phyloP scores from a whole-genome alignment of 2,888 invertebrate genomes.

The Spisula subtruncata region DNA sequence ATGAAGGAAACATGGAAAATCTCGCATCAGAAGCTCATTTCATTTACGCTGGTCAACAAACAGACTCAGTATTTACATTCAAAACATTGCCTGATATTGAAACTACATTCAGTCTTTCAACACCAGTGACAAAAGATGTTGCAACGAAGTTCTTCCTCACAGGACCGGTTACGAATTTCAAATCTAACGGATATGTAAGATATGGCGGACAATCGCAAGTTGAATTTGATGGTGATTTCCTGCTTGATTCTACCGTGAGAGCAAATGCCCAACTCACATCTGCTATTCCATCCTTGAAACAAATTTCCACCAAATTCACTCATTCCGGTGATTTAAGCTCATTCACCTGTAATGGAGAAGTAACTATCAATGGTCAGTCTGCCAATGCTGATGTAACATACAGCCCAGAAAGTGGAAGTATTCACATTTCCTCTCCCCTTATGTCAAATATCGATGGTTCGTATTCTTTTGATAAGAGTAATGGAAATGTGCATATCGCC shows the following conservation, averaged over 20 bases:
- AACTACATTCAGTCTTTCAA: constrained; percentile 23
- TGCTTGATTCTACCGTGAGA: not conserved
- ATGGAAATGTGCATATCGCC: constrained; percentile 16
- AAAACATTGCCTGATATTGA: constrained; percentile 31
- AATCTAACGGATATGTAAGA: constrained; percentile 28
- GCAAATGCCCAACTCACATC: constrained; percentile 6
- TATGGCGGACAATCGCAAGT: constrained; percentile 36
- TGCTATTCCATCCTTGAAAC: constrained; percentile 1
- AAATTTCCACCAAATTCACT: not conserved
- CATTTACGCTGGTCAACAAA: constrained; percentile 43
- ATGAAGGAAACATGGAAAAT: constrained; percentile 25
- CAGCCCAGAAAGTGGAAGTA: not conserved
- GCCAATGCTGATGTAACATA: constrained; percentile 27
- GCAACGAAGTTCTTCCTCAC: constrained; percentile 24
- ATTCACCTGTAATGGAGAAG: constrained; percentile 10
- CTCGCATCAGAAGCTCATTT: constrained; percentile 43
- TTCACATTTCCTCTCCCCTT: not conserved
- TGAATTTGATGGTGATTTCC: constrained; percentile 20
- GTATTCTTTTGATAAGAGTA: not conserved
- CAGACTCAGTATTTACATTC: not conserved
- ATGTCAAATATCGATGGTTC: not conserved
- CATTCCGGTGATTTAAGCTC: constrained; percentile 25
- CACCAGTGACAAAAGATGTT: constrained; percentile 48
- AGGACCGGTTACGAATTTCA: constrained; percentile 35
- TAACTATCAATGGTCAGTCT: not conserved